phyloP scores from a whole-genome alignment of 2,888 invertebrate species.

The Xylota sylvarum region DNA sequence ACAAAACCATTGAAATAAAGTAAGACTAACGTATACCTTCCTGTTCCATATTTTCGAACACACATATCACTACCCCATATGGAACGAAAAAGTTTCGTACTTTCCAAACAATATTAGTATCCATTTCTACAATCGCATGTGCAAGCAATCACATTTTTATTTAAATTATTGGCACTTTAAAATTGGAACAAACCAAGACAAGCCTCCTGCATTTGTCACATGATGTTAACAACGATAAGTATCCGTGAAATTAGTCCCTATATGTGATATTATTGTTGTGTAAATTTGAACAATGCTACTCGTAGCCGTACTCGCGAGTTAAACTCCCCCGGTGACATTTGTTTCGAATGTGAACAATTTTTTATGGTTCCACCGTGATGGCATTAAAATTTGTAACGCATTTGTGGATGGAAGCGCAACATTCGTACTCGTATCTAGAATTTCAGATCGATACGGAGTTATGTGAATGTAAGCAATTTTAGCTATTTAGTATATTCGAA shows the following conservation, averaged over 20 bases:
- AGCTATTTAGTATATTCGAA: neutral
- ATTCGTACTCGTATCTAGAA: constrained; percentile 6
- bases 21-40: neutral
- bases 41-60: neutral
- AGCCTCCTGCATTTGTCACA: constrained; percentile 56
- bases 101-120: neutral
- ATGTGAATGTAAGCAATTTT: constrained; percentile 9
- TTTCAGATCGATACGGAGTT: constrained; percentile 26
- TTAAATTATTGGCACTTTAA: constrained; percentile 76
- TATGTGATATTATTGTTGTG: constrained; percentile 66
- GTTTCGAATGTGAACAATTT: constrained; percentile 76
- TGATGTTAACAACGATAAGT: constrained; percentile 77
- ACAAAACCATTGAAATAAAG: neutral
- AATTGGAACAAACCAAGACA: constrained; percentile 55
- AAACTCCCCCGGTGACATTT: constrained; percentile 72
- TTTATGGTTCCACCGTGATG: constrained; percentile 82
- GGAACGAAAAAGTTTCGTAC: neutral
- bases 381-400: constrained; percentile 83
- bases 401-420: constrained; percentile 51
- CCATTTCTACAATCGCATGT: constrained; percentile 52
- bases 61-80: neutral
- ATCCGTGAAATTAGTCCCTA: constrained; percentile 76
- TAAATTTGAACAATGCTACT: constrained; percentile 52
- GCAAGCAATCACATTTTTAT: constrained; percentile 69
- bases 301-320: constrained; percentile 27